Conservation (phyloP, 2,888 invertebrate species). For the Diadegma fenestrale region DNA sequence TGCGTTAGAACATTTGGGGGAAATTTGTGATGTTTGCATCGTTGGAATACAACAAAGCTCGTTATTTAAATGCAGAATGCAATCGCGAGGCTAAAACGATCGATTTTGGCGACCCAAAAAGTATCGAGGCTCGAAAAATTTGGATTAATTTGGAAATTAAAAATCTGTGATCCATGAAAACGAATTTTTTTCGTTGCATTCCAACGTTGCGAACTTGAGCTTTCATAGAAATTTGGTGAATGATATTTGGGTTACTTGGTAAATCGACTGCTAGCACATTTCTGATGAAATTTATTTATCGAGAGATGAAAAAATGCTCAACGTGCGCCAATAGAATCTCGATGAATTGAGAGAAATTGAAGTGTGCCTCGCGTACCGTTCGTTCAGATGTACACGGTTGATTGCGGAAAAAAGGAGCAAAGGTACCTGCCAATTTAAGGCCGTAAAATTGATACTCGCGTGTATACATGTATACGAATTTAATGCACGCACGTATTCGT, state of each 20-base stretch:
- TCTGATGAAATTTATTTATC: constrained; percentile 7
- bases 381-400: not conserved
- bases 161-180: too few species aligned
- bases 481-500: not conserved
- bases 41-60: too few species aligned
- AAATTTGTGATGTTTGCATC: too few species aligned
- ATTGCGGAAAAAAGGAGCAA: constrained; percentile 8
- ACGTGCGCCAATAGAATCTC: not conserved
- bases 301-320: constrained; percentile 28
- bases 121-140: too few species aligned
- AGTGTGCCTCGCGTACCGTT: not conserved
- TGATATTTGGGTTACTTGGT: constrained; percentile 30
- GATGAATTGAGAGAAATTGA: constrained; percentile 14
- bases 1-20: constrained; percentile 9
- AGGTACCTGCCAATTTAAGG: not conserved
- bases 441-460: constrained; percentile 2
- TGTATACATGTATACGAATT: not conserved
- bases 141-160: too few species aligned
- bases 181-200: too few species aligned
- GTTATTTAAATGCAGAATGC: too few species aligned
- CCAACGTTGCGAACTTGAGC: too few species aligned
- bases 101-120: too few species aligned
- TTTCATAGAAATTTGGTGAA: constrained; percentile 8
- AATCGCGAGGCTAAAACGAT: too few species aligned
- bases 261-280: not conserved